A percentile compares a stretch with the other conserved stretches of the same genome.
phyloP scores from a whole-genome alignment of 2,113 vertebrate species.

The Egretta garzetta region DNA sequence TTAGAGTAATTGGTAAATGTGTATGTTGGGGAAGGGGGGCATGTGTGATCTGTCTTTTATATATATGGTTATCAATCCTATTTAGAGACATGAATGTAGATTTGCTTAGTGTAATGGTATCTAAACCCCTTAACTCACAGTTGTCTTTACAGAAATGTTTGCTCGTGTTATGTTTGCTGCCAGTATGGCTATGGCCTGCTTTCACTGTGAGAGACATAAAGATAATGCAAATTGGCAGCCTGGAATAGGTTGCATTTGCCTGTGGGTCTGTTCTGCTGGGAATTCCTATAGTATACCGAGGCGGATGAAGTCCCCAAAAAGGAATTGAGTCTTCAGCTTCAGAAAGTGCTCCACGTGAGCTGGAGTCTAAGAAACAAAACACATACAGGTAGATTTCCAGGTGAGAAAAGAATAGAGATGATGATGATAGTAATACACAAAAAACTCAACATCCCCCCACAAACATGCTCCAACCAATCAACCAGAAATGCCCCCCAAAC shows the following conservation, averaged over 20 bases:
- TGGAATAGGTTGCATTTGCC: rapidly evolving
- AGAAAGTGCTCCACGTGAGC: neutral
- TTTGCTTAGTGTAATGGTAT: neutral
- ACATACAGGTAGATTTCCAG: neutral
- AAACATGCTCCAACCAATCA: neutral
- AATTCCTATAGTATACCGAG: neutral
- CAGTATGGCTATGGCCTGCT: rapidly evolving
- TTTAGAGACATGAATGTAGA: neutral
- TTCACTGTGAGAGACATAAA: neutral
- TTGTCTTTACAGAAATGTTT: neutral
- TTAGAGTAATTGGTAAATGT: neutral
- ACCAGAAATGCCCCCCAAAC: neutral
- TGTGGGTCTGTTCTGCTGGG: neutral
- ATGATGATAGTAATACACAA: neutral
- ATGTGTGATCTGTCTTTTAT: rapidly evolving
- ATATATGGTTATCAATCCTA: neutral
- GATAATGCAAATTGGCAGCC: neutral
- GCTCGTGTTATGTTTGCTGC: neutral
- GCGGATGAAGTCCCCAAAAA: neutral
- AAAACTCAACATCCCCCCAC: neutral
- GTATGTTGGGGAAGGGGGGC: rapidly evolving
- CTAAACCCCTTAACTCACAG: neutral
- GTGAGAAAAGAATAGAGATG: neutral
- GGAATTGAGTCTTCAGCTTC: neutral
- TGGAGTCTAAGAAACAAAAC: neutral